phyloP scores from a whole-genome alignment of 2,888 invertebrate genomes.

The Hydrotaea diabolus region DNA sequence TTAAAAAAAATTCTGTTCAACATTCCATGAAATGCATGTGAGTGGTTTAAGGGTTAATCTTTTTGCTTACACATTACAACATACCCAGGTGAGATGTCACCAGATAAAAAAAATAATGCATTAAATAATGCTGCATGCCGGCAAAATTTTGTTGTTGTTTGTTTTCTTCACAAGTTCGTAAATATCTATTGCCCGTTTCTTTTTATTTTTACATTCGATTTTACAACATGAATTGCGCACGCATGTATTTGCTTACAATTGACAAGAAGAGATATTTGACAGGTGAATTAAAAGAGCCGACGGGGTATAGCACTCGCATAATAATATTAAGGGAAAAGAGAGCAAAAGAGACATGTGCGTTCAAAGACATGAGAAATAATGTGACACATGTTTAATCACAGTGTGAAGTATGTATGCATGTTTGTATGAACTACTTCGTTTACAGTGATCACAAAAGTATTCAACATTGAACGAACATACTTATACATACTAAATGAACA shows the following conservation, averaged over 20 bases:
- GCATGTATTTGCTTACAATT: neutral
- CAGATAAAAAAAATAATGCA: neutral
- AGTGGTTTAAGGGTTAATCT: neutral
- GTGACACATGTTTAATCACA: neutral
- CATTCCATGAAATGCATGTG: too few relatives aligned
- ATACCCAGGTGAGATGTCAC: neutral
- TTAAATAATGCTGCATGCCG: slow-evolving; percentile 34
- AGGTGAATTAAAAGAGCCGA: neutral
- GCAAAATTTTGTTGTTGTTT: slow-evolving; percentile 3
- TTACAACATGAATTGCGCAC: slow-evolving; percentile 42
- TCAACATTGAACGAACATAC: too few relatives aligned
- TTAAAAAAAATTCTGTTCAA: too few relatives aligned
- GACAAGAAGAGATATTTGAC: neutral
- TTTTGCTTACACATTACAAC: slow-evolving; percentile 11
- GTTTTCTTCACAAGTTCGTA: slow-evolving; percentile 2
- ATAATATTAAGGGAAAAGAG: neutral
- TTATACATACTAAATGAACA: too few relatives aligned
- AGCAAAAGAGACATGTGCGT: neutral
- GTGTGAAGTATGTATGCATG: neutral
- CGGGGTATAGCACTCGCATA: neutral
- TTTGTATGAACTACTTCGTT: too few relatives aligned
- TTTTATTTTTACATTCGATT: neutral
- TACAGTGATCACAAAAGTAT: too few relatives aligned
- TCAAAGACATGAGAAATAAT: neutral
- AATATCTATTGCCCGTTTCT: slow-evolving; percentile 10